A percentile compares a stretch with the other conserved stretches of the same genome.
Conservation (phyloP, 92 coral and sea anemone species). For the Paramuricea clavata region DNA sequence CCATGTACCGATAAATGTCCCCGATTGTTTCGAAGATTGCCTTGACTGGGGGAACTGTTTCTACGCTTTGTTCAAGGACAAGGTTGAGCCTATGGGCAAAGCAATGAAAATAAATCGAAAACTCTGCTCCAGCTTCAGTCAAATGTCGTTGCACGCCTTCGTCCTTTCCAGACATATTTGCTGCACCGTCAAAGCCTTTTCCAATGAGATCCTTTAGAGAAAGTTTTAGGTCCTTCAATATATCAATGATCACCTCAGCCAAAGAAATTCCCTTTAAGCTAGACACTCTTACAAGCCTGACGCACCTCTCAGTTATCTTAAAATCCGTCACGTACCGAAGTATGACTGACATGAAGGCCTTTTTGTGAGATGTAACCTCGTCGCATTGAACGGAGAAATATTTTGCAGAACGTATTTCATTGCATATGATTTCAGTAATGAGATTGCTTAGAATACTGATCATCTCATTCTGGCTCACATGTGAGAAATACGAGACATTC, state of each 20-base stretch:
- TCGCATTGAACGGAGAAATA: conserved; percentile 50
- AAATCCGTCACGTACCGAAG: conserved; percentile 35
- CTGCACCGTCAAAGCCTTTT: conserved; percentile 42
- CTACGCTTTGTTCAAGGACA: conserved; percentile 37
- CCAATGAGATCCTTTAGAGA: conserved; percentile 11
- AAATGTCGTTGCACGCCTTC: conserved; percentile 39
- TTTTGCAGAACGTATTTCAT: conserved; percentile 22
- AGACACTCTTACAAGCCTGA: conserved; percentile 23
- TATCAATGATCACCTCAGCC: conserved; percentile 19
- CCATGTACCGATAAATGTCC: neutral
- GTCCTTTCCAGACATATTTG: conserved; percentile 42
- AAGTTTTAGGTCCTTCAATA: neutral
- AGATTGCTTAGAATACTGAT: neutral
- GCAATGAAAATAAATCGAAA: conserved; percentile 33
- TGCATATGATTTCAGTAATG: neutral
- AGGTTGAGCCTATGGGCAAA: conserved; percentile 45
- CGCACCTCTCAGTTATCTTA: conserved; percentile 27
- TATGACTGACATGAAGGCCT: conserved; percentile 42
- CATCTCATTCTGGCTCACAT: conserved; percentile 33
- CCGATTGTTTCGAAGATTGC: conserved; percentile 2
- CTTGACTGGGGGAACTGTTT: conserved; percentile 7
- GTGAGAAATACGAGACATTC: conserved; percentile 41
- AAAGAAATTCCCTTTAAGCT: conserved; percentile 21
- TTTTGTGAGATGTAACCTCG: conserved; percentile 47
- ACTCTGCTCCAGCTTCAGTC: conserved; percentile 32